phyloP scores from a whole-genome alignment of 1,140 invertebrate genomes.

The Aleiodes sp. region DNA sequence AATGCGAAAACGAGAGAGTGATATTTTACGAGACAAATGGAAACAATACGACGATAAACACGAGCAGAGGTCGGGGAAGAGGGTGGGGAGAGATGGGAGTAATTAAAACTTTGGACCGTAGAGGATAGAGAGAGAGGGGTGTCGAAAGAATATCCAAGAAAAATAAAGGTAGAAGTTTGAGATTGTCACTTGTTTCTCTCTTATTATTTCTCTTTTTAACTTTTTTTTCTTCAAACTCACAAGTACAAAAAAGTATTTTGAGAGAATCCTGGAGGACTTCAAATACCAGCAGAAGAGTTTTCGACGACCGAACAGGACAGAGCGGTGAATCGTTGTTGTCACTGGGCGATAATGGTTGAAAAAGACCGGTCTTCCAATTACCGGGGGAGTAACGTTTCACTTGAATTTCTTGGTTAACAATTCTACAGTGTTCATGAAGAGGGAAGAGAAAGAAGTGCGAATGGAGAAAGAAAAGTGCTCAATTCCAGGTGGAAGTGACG shows the following conservation, averaged over 20 bases:
- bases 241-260: not conserved
- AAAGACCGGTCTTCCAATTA: too few species aligned
- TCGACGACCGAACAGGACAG: too few species aligned
- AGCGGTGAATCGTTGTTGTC: too few species aligned
- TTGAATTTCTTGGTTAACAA: too few species aligned
- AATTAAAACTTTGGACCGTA: constrained; percentile 61
- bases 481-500: too few species aligned
- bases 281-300: too few species aligned
- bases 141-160: not conserved
- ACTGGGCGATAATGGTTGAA: too few species aligned
- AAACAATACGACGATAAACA: constrained; percentile 51
- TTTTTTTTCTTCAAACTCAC: not conserved
- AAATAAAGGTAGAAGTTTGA: not conserved
- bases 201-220: not conserved
- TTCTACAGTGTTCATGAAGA: too few species aligned
- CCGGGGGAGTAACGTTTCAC: too few species aligned
- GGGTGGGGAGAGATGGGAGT: constrained; percentile 46
- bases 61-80: constrained; percentile 47
- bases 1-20: constrained; percentile 8
- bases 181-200: not conserved
- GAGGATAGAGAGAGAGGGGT: constrained; percentile 35
- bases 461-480: too few species aligned
- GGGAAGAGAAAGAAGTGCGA: too few species aligned
- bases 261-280: too few species aligned
- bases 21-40: constrained; percentile 19